Conservation (phyloP, 2,888 invertebrate species). For the Hymenopus coronatus region DNA sequence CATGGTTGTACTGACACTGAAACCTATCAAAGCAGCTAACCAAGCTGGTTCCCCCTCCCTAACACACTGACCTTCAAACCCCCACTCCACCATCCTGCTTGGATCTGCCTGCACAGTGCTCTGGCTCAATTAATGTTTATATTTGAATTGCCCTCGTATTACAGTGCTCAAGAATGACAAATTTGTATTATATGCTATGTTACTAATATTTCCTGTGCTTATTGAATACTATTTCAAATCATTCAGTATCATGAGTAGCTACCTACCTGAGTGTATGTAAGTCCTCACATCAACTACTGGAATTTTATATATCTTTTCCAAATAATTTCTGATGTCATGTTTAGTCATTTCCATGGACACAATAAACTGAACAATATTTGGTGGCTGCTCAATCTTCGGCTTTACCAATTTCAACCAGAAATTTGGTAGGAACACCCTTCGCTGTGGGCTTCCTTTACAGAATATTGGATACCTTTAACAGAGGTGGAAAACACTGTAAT, state of each 20-base stretch:
- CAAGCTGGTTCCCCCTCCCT: too few relatives aligned
- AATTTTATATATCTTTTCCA: constrained; percentile 92
- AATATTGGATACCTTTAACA: constrained; percentile 81
- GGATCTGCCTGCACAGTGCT: too few relatives aligned
- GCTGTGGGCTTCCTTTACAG: constrained; percentile 90
- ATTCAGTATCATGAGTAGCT: background rate
- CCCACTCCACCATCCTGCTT: too few relatives aligned
- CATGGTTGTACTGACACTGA: too few relatives aligned
- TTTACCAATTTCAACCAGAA: constrained; percentile 95
- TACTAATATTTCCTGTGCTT: background rate
- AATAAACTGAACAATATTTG: constrained; percentile 81
- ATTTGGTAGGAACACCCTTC: constrained; percentile 88
- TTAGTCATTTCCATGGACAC: constrained; percentile 94
- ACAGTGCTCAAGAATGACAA: background rate
- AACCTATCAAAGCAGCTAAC: too few relatives aligned
- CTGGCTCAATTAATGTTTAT: too few relatives aligned
- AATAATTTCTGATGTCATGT: constrained; percentile 84
- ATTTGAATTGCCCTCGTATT: too few relatives aligned
- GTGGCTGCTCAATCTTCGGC: constrained; percentile 62
- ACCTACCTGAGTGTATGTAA: constrained; percentile 65
- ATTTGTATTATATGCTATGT: background rate
- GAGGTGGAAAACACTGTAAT: too few relatives aligned
- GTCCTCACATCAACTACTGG: constrained; percentile 76
- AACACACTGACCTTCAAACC: too few relatives aligned
- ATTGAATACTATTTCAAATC: background rate